phyloP scores from a whole-genome alignment of 2,888 invertebrate species.

The Spisula solida region DNA sequence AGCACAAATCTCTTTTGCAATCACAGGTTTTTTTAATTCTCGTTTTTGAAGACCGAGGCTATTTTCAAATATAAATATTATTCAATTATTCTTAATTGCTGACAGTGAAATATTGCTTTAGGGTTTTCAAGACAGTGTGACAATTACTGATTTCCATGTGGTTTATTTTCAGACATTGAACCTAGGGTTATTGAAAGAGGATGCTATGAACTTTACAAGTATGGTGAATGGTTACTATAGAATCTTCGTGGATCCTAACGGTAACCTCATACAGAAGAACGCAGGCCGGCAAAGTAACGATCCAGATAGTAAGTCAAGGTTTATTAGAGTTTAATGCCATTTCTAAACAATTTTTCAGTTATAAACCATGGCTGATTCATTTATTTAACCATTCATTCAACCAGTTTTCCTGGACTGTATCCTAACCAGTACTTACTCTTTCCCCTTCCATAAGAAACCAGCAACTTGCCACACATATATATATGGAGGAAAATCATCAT shows the following conservation, averaged over 20 bases:
- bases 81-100: too few species aligned
- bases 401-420: neutral
- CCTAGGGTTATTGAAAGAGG: conserved; percentile 86
- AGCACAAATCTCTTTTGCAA: too few species aligned
- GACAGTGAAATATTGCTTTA: neutral
- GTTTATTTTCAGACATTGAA: conserved; percentile 76
- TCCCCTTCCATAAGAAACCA: too few species aligned
- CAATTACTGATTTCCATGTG: neutral
- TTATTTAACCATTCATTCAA: too few species aligned
- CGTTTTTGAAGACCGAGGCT: too few species aligned
- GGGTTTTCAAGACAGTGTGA: neutral
- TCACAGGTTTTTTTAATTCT: too few species aligned
- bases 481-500: too few species aligned
- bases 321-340: neutral
- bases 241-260: conserved; percentile 88
- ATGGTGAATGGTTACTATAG: conserved; percentile 86
- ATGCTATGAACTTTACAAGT: conserved; percentile 87
- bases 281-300: conserved; percentile 82
- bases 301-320: conserved; percentile 79
- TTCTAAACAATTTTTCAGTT: neutral
- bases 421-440: too few species aligned
- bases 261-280: conserved; percentile 87
- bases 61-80: too few species aligned
- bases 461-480: too few species aligned
- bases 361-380: too few species aligned